Evolutionary conservation across 2,888 invertebrate species (phyloP).

Genomic region (Cyaniris semiargus): DNA sequence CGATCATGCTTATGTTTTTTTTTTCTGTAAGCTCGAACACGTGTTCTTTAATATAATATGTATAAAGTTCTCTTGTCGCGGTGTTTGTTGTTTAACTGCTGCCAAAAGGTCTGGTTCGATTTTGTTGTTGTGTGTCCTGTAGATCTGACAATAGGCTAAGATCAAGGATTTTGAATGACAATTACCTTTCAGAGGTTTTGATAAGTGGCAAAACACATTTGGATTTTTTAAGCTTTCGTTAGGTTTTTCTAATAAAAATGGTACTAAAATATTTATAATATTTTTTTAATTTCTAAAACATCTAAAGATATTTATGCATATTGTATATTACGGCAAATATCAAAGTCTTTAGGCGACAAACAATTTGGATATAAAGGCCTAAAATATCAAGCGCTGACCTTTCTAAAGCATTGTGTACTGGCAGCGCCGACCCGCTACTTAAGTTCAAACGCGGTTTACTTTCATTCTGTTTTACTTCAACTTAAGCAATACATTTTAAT

Average conservation of each 20-base stretch:
- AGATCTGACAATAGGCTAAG: too few species aligned
- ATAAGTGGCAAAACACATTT: too few species aligned
- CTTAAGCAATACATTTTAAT: neutral
- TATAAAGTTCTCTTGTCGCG: neutral
- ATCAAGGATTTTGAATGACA: too few species aligned
- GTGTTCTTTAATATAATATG: too few species aligned
- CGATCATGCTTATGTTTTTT: neutral
- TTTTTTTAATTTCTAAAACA: neutral
- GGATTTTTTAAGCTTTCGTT: too few species aligned
- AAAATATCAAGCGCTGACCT: conserved; percentile 16
- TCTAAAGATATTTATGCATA: neutral
- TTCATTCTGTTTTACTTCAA: neutral
- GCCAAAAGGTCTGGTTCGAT: too few species aligned
- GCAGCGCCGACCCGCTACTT: neutral
- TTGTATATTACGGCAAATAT: neutral
- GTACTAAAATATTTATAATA: neutral
- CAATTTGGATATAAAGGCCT: neutral
- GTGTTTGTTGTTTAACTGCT: neutral
- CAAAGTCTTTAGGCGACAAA: neutral
- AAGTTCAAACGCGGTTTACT: neutral
- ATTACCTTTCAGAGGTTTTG: too few species aligned
- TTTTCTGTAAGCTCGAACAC: neutral
- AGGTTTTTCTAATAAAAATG: too few species aligned
- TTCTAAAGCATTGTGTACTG: neutral
- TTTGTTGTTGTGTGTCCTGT: too few species aligned